Evolutionary conservation across 2,888 invertebrate species (phyloP).

Genomic region (Tachina lurida): DNA sequence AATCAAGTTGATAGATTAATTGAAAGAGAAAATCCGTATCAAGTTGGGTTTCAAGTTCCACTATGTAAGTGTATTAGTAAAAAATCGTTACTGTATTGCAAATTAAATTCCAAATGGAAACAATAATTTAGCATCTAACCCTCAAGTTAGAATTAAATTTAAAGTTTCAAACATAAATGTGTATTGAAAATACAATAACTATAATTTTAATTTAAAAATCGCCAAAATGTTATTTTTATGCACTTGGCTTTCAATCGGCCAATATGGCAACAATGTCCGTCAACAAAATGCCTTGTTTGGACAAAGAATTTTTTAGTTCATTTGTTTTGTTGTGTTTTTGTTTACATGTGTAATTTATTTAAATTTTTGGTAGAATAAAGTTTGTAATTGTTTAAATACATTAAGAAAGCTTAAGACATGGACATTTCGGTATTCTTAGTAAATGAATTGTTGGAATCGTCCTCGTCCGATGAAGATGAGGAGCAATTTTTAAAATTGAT

Average conservation of each 20-base stretch:
- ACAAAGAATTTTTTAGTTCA: not conserved
- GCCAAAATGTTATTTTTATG: not conserved
- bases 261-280: not conserved
- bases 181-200: not conserved
- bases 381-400: not conserved
- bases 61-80: no score
- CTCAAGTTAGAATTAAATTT: no score
- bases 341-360: not conserved
- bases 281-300: not conserved
- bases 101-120: no score
- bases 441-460: not conserved
- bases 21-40: no score
- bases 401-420: not conserved
- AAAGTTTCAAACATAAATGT: not conserved
- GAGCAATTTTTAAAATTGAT: not conserved
- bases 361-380: not conserved
- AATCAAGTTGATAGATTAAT: no score
- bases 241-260: no score
- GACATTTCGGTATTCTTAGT: not conserved
- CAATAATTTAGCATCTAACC: no score
- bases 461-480: constrained; percentile 1
- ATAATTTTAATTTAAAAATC: not conserved
- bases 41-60: no score
- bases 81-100: no score
- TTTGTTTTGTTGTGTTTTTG: not conserved